phyloP scores from a whole-genome alignment of 2,113 vertebrate genomes.

The Oryzias melastigma region DNA sequence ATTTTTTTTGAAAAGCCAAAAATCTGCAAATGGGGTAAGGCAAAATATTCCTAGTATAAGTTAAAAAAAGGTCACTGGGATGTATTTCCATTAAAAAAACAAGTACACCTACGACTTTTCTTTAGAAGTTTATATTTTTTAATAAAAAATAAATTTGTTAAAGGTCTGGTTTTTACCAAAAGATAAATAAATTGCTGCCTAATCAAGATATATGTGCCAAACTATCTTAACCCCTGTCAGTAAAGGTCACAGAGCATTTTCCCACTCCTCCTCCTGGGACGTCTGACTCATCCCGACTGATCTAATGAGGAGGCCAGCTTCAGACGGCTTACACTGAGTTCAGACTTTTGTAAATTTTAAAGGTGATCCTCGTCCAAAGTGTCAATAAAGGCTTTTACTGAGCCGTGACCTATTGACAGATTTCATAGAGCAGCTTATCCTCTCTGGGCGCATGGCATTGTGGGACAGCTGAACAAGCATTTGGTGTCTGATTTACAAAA shows the following conservation, averaged over 20 bases:
- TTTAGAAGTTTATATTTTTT: too few species aligned
- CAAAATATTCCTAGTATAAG: too few species aligned
- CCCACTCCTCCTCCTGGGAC: slow-evolving; percentile 14
- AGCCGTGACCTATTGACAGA: slow-evolving; percentile 25
- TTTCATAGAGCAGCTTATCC: slow-evolving; percentile 18
- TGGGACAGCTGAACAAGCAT: slow-evolving; percentile 37
- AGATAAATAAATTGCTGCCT: slow-evolving; percentile 16
- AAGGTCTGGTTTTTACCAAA: background rate
- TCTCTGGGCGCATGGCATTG: slow-evolving; percentile 2
- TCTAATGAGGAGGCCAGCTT: slow-evolving; percentile 19
- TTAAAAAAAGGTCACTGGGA: too few species aligned
- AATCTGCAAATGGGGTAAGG: too few species aligned
- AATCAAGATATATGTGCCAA: slow-evolving; percentile 19
- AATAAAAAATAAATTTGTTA: too few species aligned
- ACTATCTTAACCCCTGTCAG: slow-evolving; percentile 17
- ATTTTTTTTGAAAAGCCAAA: too few species aligned
- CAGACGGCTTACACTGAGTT: background rate
- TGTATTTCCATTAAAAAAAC: too few species aligned
- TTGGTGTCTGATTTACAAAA: slow-evolving; percentile 41
- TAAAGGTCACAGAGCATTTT: slow-evolving; percentile 32
- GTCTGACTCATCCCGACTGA: slow-evolving; percentile 36
- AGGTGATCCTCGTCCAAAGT: slow-evolving; percentile 14
- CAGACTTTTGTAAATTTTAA: slow-evolving; percentile 28
- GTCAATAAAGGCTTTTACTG: slow-evolving; percentile 21
- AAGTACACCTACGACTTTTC: too few species aligned